Conservation (phyloP, 2,113 vertebrate genomes). For the Acrocephalus kingi region DNA sequence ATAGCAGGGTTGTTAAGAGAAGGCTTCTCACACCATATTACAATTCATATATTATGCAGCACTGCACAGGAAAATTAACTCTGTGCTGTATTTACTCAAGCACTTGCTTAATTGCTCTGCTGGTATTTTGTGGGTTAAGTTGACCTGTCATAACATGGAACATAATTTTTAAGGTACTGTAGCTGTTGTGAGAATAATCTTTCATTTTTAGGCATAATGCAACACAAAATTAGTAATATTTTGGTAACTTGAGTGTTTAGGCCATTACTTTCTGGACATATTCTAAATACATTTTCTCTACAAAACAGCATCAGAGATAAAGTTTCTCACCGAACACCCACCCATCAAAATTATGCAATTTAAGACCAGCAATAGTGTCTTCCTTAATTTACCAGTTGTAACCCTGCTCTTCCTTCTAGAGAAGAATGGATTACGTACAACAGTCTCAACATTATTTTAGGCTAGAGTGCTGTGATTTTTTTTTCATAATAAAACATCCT, state of each 20-base stretch:
- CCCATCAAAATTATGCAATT: background rate
- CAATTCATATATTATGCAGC: background rate
- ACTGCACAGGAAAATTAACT: background rate
- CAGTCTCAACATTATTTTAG: background rate
- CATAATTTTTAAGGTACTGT: background rate
- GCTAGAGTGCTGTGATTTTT: background rate
- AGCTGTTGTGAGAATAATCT: background rate
- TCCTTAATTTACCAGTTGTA: background rate
- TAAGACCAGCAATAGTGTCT: background rate
- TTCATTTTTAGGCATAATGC: background rate
- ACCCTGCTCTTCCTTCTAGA: background rate
- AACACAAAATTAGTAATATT: background rate
- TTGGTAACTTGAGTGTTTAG: background rate
- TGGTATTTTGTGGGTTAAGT: background rate
- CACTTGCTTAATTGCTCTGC: background rate
- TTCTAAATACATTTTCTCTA: background rate
- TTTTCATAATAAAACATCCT: background rate
- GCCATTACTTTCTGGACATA: background rate
- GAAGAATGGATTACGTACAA: background rate
- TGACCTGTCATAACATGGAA: background rate
- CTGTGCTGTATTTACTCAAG: background rate
- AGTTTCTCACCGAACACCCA: background rate
- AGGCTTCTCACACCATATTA: background rate
- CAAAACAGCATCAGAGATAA: background rate
- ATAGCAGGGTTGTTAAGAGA: background rate